Base-by-base conservation (phyloP, 2,888 invertebrate genomes). In the Heterodera filipjevi region DNA sequence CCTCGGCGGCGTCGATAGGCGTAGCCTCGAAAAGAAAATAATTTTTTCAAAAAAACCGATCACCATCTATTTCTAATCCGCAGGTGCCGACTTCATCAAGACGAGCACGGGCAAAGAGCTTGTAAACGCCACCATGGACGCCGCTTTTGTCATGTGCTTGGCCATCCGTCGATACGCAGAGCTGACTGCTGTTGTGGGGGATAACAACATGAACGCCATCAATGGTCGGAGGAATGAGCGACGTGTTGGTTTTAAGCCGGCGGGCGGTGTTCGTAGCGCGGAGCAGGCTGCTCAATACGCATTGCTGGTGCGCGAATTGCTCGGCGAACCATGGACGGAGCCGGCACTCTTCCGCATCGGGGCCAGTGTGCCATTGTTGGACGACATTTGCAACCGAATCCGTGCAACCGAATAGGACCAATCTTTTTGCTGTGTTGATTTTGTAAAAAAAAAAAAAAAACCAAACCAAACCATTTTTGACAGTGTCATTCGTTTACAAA, bases 1-100 rank as follows among this genome's bases (percentile, higher is more conserved):
- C n/a, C n/a, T n/a, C n/a, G n/a, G n/a, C n/a, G n/a, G n/a, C n/a
- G n/a, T n/a, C n/a, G n/a, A n/a, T n/a, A n/a, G n/a, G n/a, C n/a
- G n/a, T n/a, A n/a, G n/a, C n/a, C n/a, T n/a, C n/a, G n/a, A n/a
- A n/a, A n/a, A n/a, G n/a, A n/a, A n/a, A n/a, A n/a, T n/a, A 59
- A n/a, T 19, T 66, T 75, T 75, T 22, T 53, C 79, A 12, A 19
- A 76, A 5, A 72, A 19, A 49, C 16, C 3, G 12, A 44, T 49
- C 16, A 39, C 6, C 12, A 10, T 39, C 8, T 39, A 10, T 32
- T 71, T 71, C 33, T 14, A 74, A 66, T 80, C 59, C 49, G 14
- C 49, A 95, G 98, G 98, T 22, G 93, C 96, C 6, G 95, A 99
- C 91, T 99, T 99, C 89, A 97, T 99, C 81, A 99, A 99, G 73